Conservation (phyloP, 2,888 invertebrate genomes). For the Eucera pruinosa region DNA sequence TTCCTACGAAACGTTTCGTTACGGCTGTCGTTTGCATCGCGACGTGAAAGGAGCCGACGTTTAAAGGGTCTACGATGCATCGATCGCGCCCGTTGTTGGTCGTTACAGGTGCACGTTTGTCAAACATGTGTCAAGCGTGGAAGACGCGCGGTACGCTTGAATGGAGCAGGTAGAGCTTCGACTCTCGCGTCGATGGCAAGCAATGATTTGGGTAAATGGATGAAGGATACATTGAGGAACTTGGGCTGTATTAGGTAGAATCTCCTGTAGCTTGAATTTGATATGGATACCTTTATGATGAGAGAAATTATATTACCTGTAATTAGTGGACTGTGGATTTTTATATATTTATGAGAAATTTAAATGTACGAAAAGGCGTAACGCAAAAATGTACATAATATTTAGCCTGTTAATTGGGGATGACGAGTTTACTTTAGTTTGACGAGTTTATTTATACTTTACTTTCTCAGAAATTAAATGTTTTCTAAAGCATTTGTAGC, state of each 20-base stretch:
- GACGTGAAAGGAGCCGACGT: slow-evolving; percentile 46
- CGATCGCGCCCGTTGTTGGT: slow-evolving; percentile 41
- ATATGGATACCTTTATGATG: too few relatives aligned
- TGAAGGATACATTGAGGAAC: neutral
- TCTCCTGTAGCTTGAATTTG: too few relatives aligned
- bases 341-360: too few relatives aligned
- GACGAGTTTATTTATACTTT: too few relatives aligned
- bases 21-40: slow-evolving; percentile 47
- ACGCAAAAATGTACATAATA: too few relatives aligned
- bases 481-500: too few relatives aligned
- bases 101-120: slow-evolving; percentile 39
- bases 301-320: too few relatives aligned
- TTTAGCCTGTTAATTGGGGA: too few relatives aligned
- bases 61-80: slow-evolving; percentile 49
- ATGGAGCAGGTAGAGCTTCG: slow-evolving; percentile 14
- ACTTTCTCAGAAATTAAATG: too few relatives aligned
- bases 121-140: slow-evolving; percentile 11
- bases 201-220: neutral
- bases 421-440: too few relatives aligned
- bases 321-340: too few relatives aligned
- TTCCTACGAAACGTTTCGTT: slow-evolving; percentile 58
- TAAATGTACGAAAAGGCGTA: too few relatives aligned
- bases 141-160: slow-evolving; percentile 1
- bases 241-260: neutral
- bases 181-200: neutral